Conservation (phyloP, 2,888 invertebrate species). For the Temnothorax unifasciatus region DNA sequence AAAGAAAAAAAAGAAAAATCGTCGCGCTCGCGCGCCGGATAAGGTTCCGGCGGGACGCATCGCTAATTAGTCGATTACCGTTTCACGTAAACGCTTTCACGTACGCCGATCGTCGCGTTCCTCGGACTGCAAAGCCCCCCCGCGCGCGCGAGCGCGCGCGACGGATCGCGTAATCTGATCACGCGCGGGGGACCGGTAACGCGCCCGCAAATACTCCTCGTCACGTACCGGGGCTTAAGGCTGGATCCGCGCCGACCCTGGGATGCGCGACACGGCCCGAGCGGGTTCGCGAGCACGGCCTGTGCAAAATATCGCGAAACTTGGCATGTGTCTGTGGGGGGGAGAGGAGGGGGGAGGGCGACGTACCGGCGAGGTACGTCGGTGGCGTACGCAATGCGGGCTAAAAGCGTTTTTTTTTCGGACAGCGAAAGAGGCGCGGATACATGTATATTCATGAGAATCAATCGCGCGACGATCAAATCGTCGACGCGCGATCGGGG, state of each 20-base stretch:
- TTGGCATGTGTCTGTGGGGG: conserved; percentile 16
- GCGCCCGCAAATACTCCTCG: conserved; percentile 82
- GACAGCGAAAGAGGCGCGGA: conserved; percentile 25
- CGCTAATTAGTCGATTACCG: conserved; percentile 70
- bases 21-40: conserved; percentile 12
- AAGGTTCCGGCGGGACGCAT: conserved; percentile 56
- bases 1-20: neutral
- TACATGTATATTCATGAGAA: conserved; percentile 64
- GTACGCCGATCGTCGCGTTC: conserved; percentile 42
- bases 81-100: conserved; percentile 41
- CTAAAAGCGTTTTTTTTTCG: conserved; percentile 50
- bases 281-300: conserved; percentile 30
- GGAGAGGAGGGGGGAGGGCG: neutral
- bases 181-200: conserved; percentile 80
- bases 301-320: conserved; percentile 70
- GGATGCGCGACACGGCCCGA: conserved; percentile 19
- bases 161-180: conserved; percentile 81
- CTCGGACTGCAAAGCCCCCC: conserved; percentile 66
- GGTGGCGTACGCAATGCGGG: conserved; percentile 3
- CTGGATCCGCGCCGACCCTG: conserved; percentile 62
- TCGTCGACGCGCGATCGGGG: conserved; percentile 3
- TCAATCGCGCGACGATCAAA: conserved; percentile 55
- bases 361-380: neutral
- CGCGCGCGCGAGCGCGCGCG: conserved; percentile 42
- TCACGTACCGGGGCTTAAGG: conserved; percentile 83